Conservation (phyloP, 1,140 invertebrate species). For the Drosophila insularis region DNA sequence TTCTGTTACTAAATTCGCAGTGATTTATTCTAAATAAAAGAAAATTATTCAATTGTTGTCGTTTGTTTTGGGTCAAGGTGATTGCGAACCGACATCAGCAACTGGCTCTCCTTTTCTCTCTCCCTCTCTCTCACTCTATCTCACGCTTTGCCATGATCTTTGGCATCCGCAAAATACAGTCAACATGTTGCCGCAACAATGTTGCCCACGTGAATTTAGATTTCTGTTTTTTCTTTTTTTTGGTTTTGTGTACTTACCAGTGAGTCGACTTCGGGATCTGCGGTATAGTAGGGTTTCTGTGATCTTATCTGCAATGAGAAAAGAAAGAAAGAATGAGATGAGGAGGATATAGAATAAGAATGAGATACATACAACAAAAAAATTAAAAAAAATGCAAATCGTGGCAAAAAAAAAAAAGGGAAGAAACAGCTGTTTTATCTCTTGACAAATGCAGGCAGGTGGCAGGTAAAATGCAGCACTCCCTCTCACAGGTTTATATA, state of each 20-base stretch:
- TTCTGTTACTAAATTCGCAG: conserved; percentile 71
- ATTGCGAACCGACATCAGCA: conserved; percentile 28
- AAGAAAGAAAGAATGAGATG: conserved; percentile 24
- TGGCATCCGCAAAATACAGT: conserved; percentile 29
- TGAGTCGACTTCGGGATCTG: conserved; percentile 98
- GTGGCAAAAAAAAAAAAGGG: conserved; percentile 28
- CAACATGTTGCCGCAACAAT: conserved; percentile 63
- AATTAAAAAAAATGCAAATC: conserved; percentile 42
- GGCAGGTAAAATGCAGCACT: not conserved
- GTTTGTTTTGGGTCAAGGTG: conserved; percentile 78
- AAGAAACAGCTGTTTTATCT: conserved; percentile 18
- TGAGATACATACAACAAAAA: conserved; percentile 17
- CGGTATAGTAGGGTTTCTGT: conserved; percentile 99
- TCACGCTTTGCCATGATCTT: conserved; percentile 56
- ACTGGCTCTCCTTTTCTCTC: not conserved
- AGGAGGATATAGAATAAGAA: conserved; percentile 16
- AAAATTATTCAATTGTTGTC: conserved; percentile 81
- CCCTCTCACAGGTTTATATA: not conserved
- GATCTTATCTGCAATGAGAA: conserved; percentile 95
- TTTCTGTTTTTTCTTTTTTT: conserved; percentile 1
- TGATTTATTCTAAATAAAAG: conserved; percentile 81
- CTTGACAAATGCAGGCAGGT: conserved; percentile 49
- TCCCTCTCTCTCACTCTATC: not conserved
- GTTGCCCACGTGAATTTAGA: conserved; percentile 40
- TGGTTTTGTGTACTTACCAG: conserved; percentile 90